Percentiles rank a stretch among this genome's conserved stretches.
Evolutionary conservation across 2,888 invertebrate genomes (phyloP).

Genomic region (Formica aserva): DNA sequence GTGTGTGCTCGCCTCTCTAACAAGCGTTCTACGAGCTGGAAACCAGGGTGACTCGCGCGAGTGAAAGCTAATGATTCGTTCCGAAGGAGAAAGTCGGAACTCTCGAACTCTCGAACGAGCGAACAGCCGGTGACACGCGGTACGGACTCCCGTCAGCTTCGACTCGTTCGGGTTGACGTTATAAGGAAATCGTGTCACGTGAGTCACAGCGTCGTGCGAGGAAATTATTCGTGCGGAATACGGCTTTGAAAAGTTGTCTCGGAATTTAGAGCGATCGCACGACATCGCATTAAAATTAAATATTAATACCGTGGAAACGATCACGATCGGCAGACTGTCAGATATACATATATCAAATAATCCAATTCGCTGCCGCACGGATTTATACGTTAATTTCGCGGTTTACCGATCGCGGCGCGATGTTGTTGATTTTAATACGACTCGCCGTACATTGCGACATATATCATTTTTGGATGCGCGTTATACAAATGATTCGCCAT

Average conservation of each 20-base stretch:
- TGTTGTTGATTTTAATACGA: conserved; percentile 48
- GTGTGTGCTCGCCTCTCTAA: conserved; percentile 58
- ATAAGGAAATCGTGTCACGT: conserved; percentile 68
- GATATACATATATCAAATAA: neutral
- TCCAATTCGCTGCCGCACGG: neutral
- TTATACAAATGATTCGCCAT: conserved; percentile 48
- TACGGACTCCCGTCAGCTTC: conserved; percentile 54
- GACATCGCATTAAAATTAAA: neutral
- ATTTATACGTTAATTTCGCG: conserved; percentile 46
- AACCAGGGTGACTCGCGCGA: conserved; percentile 71
- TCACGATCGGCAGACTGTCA: neutral
- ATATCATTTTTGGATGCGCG: conserved; percentile 47
- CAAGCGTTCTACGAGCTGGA: conserved; percentile 67
- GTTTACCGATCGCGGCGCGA: conserved; percentile 41
- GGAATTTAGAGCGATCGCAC: neutral
- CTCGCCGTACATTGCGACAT: conserved; percentile 28
- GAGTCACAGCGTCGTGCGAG: conserved; percentile 58
- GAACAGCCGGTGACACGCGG: conserved; percentile 63
- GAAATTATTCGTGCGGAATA: conserved; percentile 52
- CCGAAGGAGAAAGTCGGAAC: conserved; percentile 75
- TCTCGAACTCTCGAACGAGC: conserved; percentile 45
- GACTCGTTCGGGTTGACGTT: conserved; percentile 18
- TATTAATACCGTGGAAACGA: neutral
- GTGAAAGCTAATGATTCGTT: conserved; percentile 77
- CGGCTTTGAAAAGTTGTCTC: conserved; percentile 11